Base-by-base conservation (phyloP, 2,113 vertebrate genomes). In the Sceloporus tristichus region DNA sequence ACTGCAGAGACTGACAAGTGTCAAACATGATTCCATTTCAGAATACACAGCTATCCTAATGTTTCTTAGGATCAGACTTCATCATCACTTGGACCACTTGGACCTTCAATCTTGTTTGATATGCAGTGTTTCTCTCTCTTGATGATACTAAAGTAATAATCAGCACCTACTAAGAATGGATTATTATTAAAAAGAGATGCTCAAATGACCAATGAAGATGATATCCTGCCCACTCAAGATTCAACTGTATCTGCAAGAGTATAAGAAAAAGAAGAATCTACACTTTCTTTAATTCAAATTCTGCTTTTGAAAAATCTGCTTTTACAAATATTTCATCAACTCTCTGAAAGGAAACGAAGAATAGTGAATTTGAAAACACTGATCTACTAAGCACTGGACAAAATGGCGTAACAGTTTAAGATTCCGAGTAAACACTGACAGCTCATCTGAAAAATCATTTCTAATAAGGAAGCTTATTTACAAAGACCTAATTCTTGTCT, bases 21-120 rank as follows among this genome's bases (percentile, higher is more conserved):
- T 82, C 65, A 79, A 23, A 83, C 83, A 73, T 65, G 9, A n/a
- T 89, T 65, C 34, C 38, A 29, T 91, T 92, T 88, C 71, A 91
- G 38, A 89, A 89, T 82, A 25, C 73, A 34, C 59, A 84, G 19
- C 59, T 74, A 76, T 10, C 1, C 2, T 0, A 0, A 11, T 70
- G 3, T 40, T 79, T 40, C 0, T 78, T 81, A 48, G 77, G 3
- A 4, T 48, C 5, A 7, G 6, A 87, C 86, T 48, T 27, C 53
- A 40, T 53, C 40, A 40, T 71, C 86, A 77, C 4, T 0, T 79
- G 86, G 89, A 54, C 5, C 13, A 54, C 40, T 0, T 79, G 86
- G 89, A 53, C 6, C 5, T 74, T 19, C 53, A 40, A 92, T 21
- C 18, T 90, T 86, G 4, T 16, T 75, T 14, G 83, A 18, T n/a